Conservation (phyloP, 2,113 vertebrate species). For the Triplophysa rosa region DNA sequence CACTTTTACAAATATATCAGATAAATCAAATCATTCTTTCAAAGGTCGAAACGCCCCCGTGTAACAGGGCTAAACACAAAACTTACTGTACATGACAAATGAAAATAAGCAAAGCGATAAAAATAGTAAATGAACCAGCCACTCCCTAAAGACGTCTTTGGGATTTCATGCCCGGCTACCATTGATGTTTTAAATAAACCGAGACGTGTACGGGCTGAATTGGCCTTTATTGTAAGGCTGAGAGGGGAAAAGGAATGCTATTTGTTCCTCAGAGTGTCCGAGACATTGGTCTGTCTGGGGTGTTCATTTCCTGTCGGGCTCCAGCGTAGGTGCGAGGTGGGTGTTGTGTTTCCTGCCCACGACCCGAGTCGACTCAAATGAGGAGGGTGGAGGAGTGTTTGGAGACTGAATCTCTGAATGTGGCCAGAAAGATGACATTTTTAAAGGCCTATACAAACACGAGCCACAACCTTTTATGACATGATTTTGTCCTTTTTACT, state of each 20-base stretch:
- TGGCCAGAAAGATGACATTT: slow-evolving; percentile 47
- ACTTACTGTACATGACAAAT: neutral
- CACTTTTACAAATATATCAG: neutral
- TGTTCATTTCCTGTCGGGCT: slow-evolving; percentile 60
- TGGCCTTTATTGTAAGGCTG: slow-evolving; percentile 33
- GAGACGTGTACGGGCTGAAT: slow-evolving; percentile 40
- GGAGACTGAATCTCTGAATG: slow-evolving; percentile 50
- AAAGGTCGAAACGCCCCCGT: neutral
- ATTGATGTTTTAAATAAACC: slow-evolving; percentile 33
- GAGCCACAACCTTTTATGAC: slow-evolving; percentile 39
- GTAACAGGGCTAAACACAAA: neutral
- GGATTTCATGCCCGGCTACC: neutral
- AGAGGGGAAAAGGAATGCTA: slow-evolving; percentile 36
- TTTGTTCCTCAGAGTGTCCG: slow-evolving; percentile 56
- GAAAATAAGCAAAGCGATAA: neutral
- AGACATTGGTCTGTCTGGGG: slow-evolving; percentile 58
- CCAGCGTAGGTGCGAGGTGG: slow-evolving; percentile 58
- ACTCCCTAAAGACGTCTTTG: slow-evolving; percentile 12
- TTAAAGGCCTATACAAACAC: neutral
- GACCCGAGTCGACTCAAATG: slow-evolving; percentile 29
- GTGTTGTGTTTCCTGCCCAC: slow-evolving; percentile 55
- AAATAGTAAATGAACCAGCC: slow-evolving; percentile 1
- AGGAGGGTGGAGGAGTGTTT: slow-evolving; percentile 49
- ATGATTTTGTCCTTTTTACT: slow-evolving; percentile 27
- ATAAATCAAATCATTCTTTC: neutral